A percentile compares a stretch with the other conserved stretches of the same genome.
Evolutionary conservation across 2,797 vertebrate genomes (phyloP).

Genomic region (Enteromius thamalakanensis): DNA sequence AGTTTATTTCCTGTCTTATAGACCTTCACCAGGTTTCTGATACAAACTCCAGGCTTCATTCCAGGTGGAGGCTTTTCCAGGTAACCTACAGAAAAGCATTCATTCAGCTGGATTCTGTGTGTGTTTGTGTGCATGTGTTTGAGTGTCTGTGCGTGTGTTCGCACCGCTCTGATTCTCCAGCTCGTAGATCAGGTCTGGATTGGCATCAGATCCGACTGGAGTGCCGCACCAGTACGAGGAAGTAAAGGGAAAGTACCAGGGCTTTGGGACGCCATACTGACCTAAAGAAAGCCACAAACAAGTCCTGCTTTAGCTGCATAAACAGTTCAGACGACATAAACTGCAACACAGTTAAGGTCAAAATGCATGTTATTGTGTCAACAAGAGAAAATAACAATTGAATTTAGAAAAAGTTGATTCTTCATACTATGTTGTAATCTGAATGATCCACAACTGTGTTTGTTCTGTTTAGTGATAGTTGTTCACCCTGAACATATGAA

Average conservation of each 20-base stretch:
- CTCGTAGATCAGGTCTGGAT: slow-evolving; percentile 66
- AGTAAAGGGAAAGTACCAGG: slow-evolving; percentile 94
- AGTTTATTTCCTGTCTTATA: slow-evolving; percentile 94
- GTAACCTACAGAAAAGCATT: slow-evolving; percentile 73
- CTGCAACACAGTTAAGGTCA: no score
- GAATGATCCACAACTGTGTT: no score
- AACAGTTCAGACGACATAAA: background rate
- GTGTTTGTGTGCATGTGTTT: background rate
- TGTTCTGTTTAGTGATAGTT: no score
- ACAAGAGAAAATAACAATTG: no score
- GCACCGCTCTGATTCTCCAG: slow-evolving; percentile 70
- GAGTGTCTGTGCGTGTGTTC: background rate
- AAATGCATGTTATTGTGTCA: no score
- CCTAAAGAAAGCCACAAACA: slow-evolving; percentile 73
- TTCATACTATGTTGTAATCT: no score
- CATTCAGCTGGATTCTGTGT: background rate
- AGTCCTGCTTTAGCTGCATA: background rate
- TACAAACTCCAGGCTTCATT: slow-evolving; percentile 87
- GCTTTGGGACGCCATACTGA: slow-evolving; percentile 93
- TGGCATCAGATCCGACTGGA: slow-evolving; percentile 59
- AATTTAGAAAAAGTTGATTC: no score
- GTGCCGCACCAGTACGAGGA: slow-evolving; percentile 90
- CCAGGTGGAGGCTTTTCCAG: slow-evolving; percentile 85
- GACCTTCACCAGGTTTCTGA: slow-evolving; percentile 93
- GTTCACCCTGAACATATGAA: no score